Evolutionary conservation across 2,888 invertebrate species (phyloP), one percentile per base, ranked within the genome.

Genomic region (Drosophila koepferae): DNA sequence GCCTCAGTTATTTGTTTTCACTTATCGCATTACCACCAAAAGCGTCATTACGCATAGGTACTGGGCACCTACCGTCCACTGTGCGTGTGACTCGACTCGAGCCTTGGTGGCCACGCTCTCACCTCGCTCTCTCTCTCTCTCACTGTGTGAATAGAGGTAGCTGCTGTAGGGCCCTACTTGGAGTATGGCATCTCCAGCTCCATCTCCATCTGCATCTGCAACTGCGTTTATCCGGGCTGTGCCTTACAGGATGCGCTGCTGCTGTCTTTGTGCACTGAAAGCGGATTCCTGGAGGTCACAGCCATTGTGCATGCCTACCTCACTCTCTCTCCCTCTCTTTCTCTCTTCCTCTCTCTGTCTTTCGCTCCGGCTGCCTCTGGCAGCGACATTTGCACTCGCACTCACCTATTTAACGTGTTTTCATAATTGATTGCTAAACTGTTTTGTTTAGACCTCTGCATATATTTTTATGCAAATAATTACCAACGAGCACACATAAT

Each of bases 391-490:
- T 80, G 80, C 78, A 81, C 78, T 79, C 85, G 87, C 82, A 80
- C 80, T 89, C 81, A 79, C 85, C 90, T 87, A 86, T 82, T 88
- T 87, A 89, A 82, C 90, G 88, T 89, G 90, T 89, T 87, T 87
- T 87, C 87, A 89, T 87, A 87, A 87, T 87, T 87, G 90, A 89
- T 89, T 89, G 87, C 87, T 88, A 87, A 87, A 87, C 83, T 87
- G 87, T 88, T 88, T 90, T 88, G 90, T 90, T 90, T 88, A 89
- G 89, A 90, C 82, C 90, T 88, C 79, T 81, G 81, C 81, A 81
- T 82, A 88, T 86, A 88, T 86, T 86, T 86, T 87, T 89, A 86
- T 89, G 86, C 86, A 86, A 89, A 86, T 86, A 86, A 86, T 86
- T 89, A 86, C 86, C 82, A 68, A 80, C 82, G 82, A 77, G 80